These are phyloP conservation scores for Drosophila tristis DNA, from an alignment of 1,140 invertebrate species.

Conservation along the genomic window DNA sequence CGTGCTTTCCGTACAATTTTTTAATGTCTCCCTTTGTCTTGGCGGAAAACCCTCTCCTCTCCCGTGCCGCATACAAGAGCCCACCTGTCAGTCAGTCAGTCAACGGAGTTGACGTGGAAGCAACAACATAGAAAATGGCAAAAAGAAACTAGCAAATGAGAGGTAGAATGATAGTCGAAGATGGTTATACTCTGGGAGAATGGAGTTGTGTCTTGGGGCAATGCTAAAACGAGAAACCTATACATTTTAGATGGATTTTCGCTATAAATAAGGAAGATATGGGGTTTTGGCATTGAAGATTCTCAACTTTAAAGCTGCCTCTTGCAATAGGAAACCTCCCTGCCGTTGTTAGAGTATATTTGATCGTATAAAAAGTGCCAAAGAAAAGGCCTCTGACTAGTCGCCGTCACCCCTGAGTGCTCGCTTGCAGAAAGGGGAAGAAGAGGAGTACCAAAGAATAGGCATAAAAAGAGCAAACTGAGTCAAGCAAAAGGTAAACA, in stretches of 20 bases:
- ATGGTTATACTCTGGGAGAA: conserved; percentile 25
- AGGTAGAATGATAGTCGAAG: conserved; percentile 21
- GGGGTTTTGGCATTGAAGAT: too few species aligned
- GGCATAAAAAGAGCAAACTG: conserved; percentile 49
- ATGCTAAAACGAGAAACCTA: too few species aligned
- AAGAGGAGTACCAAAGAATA: conserved; percentile 55
- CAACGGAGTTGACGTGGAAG: conserved; percentile 62
- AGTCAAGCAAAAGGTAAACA: conserved; percentile 81
- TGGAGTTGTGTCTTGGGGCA: neutral
- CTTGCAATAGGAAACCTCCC: too few species aligned
- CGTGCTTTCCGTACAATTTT: conserved; percentile 62
- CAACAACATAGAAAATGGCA: conserved; percentile 55
- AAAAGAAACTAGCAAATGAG: conserved; percentile 30
- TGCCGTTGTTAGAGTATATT: too few species aligned
- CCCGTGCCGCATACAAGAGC: conserved; percentile 48
- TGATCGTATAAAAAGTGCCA: conserved; percentile 12
- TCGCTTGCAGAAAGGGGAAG: conserved; percentile 41
- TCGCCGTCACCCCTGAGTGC: conserved; percentile 77
- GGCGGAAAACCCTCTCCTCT: conserved; percentile 9
- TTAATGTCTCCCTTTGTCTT: conserved; percentile 49
- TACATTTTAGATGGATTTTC: too few species aligned
- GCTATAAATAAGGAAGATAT: too few species aligned
- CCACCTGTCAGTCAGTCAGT: conserved; percentile 70
- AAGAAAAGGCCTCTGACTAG: conserved; percentile 48
- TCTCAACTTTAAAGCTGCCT: too few species aligned